Evolutionary conservation across 2,888 invertebrate genomes (phyloP).

Genomic region (Melieria omissa): DNA sequence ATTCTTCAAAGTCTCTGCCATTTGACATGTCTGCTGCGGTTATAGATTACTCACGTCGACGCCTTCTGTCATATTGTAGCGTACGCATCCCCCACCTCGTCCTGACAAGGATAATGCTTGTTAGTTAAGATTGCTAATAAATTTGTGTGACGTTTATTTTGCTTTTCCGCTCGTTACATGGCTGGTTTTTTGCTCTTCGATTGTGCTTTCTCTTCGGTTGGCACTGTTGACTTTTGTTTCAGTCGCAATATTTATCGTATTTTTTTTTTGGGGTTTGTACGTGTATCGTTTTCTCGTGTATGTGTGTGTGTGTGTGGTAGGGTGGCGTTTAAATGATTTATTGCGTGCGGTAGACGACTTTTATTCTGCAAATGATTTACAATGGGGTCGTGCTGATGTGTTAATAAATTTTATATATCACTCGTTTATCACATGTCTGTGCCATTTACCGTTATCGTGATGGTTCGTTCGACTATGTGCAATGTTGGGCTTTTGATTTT

Average conservation of each 20-base stretch:
- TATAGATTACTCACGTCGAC: constrained; percentile 34
- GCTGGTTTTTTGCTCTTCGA: no score
- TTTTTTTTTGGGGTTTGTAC: neutral
- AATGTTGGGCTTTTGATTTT: no score
- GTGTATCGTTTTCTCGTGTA: constrained; percentile 5
- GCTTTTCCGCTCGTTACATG: neutral
- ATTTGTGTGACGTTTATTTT: constrained; percentile 14
- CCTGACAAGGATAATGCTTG: constrained; percentile 20
- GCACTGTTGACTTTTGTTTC: no score
- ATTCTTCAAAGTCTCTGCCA: constrained; percentile 34
- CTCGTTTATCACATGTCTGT: constrained; percentile 26
- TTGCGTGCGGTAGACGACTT: constrained; percentile 8
- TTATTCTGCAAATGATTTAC: constrained; percentile 28
- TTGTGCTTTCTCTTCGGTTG: no score
- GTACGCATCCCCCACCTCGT: constrained; percentile 2
- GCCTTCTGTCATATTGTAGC: neutral
- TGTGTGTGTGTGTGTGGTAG: constrained; percentile 20
- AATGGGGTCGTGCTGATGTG: constrained; percentile 27
- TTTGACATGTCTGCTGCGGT: constrained; percentile 59
- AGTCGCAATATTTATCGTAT: no score
- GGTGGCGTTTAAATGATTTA: constrained; percentile 23
- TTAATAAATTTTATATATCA: constrained; percentile 31
- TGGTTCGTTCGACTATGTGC: neutral
- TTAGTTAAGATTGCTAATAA: constrained; percentile 20
- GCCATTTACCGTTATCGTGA: constrained; percentile 19